phyloP scores from a whole-genome alignment of 2,113 vertebrate genomes.

The Callipepla californica region DNA sequence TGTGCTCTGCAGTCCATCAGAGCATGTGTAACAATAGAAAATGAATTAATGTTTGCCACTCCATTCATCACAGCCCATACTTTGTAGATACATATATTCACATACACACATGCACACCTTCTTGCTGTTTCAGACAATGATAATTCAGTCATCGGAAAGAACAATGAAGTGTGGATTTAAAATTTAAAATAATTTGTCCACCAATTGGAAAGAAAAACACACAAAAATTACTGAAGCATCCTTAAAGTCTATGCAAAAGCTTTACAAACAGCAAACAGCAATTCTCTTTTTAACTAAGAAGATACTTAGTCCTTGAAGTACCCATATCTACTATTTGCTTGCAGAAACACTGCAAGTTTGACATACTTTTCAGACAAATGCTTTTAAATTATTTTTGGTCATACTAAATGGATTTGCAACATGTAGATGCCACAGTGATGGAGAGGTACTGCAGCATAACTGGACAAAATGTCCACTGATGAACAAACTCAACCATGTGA shows the following conservation, averaged over 20 bases:
- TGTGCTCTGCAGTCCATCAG: not conserved
- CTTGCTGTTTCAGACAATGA: not conserved
- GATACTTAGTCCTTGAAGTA: not conserved
- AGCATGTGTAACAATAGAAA: not conserved
- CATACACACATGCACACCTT: rapidly evolving
- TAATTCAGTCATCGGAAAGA: not conserved
- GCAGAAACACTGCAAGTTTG: not conserved
- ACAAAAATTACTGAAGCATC: not conserved
- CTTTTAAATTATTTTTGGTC: not conserved
- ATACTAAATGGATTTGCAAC: not conserved
- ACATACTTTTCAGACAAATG: not conserved
- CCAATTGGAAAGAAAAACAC: not conserved
- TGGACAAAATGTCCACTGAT: not conserved
- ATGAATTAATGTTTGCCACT: not conserved
- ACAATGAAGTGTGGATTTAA: not conserved
- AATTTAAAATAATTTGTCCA: not conserved
- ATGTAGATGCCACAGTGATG: not conserved
- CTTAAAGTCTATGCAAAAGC: not conserved
- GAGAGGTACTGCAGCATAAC: not conserved
- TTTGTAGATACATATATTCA: not conserved
- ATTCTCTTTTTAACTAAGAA: not conserved
- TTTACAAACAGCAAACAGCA: not conserved
- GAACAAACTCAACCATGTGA: not conserved
- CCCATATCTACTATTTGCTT: not conserved
- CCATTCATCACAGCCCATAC: not conserved